Conservation (phyloP, 1,140 invertebrate genomes). For the Macrocentrus cingulum region DNA sequence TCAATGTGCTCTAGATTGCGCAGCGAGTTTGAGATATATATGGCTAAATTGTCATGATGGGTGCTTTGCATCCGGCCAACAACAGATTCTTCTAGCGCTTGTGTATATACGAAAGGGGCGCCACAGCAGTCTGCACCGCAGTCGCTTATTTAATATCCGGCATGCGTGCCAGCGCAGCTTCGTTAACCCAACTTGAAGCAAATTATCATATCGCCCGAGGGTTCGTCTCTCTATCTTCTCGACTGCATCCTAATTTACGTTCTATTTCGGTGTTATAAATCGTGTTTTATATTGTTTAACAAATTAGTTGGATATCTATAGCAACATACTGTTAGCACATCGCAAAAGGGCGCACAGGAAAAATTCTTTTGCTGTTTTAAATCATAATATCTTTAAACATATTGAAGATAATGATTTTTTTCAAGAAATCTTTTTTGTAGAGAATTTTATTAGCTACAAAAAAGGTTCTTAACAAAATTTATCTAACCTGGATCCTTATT, state of each 20-base stretch:
- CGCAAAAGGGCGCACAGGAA: too few relatives aligned
- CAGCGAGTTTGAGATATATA: too few relatives aligned
- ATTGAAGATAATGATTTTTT: too few relatives aligned
- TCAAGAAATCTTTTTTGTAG: too few relatives aligned
- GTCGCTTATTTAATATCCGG: conserved; percentile 31
- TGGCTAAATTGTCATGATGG: conserved; percentile 23
- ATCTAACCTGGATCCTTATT: too few relatives aligned
- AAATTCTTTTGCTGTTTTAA: too few relatives aligned
- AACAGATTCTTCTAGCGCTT: background rate
- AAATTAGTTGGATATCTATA: too few relatives aligned
- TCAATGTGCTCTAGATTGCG: too few relatives aligned
- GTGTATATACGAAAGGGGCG: background rate
- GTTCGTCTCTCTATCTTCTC: conserved; percentile 7
- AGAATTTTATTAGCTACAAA: too few relatives aligned
- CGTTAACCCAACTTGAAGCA: conserved; percentile 32
- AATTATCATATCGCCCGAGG: conserved; percentile 32
- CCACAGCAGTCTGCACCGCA: conserved; percentile 5
- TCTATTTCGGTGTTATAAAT: conserved; percentile 2
- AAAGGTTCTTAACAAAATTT: too few relatives aligned
- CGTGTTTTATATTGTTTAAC: background rate
- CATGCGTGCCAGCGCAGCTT: conserved; percentile 20
- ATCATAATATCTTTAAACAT: too few relatives aligned
- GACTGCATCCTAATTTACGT: background rate
- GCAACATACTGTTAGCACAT: too few relatives aligned
- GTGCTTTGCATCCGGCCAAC: conserved; percentile 13